Evolutionary conservation across 2,888 invertebrate species (phyloP).

Genomic region (Tetragonisca angustula): DNA sequence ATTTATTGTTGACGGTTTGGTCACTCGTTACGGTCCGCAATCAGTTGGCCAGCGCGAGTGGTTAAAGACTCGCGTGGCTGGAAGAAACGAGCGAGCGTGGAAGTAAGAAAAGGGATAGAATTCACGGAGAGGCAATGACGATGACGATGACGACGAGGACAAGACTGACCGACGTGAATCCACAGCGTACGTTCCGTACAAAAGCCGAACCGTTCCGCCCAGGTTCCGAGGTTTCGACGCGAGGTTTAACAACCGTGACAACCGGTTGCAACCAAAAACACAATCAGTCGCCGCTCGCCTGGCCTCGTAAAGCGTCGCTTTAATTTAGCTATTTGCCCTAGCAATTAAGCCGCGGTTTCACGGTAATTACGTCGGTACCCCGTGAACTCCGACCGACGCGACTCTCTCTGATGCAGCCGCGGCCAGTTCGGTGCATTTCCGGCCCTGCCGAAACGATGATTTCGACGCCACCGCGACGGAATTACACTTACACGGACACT

Average conservation of each 20-base stretch:
- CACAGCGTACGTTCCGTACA: conserved; percentile 38
- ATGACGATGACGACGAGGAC: neutral
- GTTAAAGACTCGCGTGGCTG: neutral
- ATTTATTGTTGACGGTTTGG: no score
- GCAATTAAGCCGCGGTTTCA: conserved; percentile 77
- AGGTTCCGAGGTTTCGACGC: conserved; percentile 12
- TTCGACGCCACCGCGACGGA: conserved; percentile 30
- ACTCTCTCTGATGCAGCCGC: conserved; percentile 51
- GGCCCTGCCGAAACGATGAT: conserved; percentile 13
- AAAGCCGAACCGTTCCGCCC: conserved; percentile 36
- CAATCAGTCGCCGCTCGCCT: conserved; percentile 72
- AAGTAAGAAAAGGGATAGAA: neutral
- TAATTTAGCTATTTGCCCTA: conserved; percentile 76
- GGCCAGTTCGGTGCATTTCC: conserved; percentile 15
- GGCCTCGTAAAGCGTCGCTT: conserved; percentile 71
- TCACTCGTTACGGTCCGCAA: no score
- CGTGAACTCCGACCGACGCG: conserved; percentile 32
- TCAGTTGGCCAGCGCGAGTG: no score
- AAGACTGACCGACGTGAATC: conserved; percentile 27
- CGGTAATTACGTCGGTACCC: conserved; percentile 73
- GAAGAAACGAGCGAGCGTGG: neutral
- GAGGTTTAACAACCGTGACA: conserved; percentile 69
- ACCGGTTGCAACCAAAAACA: conserved; percentile 76
- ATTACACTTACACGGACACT: neutral
- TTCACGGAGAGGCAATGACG: neutral